Base-by-base conservation (phyloP, 2,888 invertebrate species). In the Dioctria linearis region DNA sequence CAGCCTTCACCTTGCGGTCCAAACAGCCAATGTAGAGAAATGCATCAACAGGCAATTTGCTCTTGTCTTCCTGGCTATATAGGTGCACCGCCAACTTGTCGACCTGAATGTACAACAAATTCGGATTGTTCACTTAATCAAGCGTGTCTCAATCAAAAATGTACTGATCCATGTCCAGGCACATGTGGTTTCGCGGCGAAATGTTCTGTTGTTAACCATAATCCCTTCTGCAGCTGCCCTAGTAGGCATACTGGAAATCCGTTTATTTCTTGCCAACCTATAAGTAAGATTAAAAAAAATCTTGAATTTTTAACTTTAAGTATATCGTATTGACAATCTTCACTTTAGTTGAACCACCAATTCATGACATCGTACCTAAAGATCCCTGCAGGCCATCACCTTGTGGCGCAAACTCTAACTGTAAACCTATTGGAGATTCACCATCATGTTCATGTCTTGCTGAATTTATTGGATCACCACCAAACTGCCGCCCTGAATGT, bases 101-200 rank as follows among this genome's bases (percentile, higher is more conserved):
- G 95, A 84, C 95, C 95, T 0, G 95, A 95, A 88, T 96, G 96
- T 88, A 92, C 94, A 1, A 88, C 94, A 2, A 96, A 94, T 86
- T 91, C 93, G 0, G 96, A 96, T 85, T 97, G 96, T 88, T 90
- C 94, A 0, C 89, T 92, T 76, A 93, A 94, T 86, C 93, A 92
- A 86, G 94, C 96, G 25, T 97, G 97, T 86, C 90, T 94, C 46
- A 91, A 93, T 82, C 94, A 93, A 81, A 95, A 95, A 89, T 97
- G 97, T 86, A 89, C 91, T n/a, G 93, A 96, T 88, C 96, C 96
- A 5, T 96, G 96, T 85, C 92, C 92, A 11, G 94, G 94, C 82
- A 93, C 94, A 85, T 96, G 96, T 86, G 96, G 95, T 8, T 88
- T 91, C 73, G 93, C 93, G 86, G 94, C 96, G 2, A 90, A 93